Conservation (phyloP, 2,888 invertebrate species). For the Mesorhabditis belari region DNA sequence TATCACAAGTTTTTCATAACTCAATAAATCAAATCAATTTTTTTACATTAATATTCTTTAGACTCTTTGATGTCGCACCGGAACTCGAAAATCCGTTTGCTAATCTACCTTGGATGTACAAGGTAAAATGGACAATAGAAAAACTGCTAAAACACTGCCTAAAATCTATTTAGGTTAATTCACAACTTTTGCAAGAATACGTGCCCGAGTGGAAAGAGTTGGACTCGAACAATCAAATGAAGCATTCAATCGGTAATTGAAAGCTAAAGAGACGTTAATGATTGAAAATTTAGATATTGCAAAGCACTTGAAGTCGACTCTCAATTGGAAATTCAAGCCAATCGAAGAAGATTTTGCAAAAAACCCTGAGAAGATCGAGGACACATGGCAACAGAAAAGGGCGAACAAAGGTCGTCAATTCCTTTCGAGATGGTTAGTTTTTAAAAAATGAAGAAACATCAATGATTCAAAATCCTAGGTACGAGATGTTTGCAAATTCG, state of each 20-base stretch:
- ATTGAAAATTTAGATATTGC: constrained; percentile 22
- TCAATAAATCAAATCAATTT: neutral
- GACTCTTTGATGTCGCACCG: neutral
- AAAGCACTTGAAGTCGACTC: constrained; percentile 20
- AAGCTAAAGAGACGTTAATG: neutral
- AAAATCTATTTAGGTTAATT: too few species aligned
- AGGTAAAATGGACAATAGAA: too few species aligned
- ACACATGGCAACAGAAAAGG: constrained; percentile 30
- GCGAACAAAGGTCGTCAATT: constrained; percentile 32
- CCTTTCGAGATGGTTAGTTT: constrained; percentile 34
- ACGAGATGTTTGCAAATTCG: constrained; percentile 48
- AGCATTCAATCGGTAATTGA: too few species aligned
- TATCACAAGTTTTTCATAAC: neutral
- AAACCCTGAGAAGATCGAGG: constrained; percentile 35
- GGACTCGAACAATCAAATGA: too few species aligned
- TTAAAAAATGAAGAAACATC: too few species aligned
- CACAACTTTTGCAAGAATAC: too few species aligned
- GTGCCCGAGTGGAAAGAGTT: too few species aligned
- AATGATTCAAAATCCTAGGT: too few species aligned
- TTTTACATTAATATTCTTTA: too few species aligned
- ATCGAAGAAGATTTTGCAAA: constrained; percentile 36
- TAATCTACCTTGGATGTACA: neutral
- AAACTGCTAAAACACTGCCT: too few species aligned
- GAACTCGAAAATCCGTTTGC: neutral
- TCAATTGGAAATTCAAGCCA: constrained; percentile 37